Percentiles rank a stretch among this genome's conserved stretches.
Evolutionary conservation across 2,797 vertebrate species (phyloP).

Genomic region (Cuculus canorus): DNA sequence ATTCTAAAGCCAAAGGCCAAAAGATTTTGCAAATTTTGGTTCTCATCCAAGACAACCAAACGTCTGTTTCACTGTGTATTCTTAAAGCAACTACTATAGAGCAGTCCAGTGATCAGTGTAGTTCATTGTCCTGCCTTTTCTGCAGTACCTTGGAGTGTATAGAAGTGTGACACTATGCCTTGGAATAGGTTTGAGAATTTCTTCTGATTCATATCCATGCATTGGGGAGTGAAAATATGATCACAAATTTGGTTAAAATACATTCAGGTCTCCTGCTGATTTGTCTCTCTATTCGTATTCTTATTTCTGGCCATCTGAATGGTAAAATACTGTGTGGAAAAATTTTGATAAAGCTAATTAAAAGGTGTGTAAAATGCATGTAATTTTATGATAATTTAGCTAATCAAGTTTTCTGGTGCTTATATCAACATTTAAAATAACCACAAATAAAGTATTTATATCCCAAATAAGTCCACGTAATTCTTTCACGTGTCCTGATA

Average conservation of each 20-base stretch:
- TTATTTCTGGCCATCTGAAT: background rate
- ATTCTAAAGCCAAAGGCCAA: background rate
- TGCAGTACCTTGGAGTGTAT: background rate
- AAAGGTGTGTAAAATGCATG: background rate
- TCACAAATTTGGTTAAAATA: background rate
- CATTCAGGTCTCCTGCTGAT: background rate
- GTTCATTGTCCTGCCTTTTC: background rate
- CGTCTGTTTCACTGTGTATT: background rate
- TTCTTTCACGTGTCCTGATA: background rate
- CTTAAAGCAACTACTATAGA: background rate
- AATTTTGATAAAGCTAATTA: background rate
- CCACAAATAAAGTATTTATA: background rate
- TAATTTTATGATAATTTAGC: background rate
- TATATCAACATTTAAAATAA: background rate
- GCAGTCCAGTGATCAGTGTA: background rate
- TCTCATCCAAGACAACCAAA: background rate
- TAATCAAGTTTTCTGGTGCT: background rate
- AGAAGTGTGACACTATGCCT: background rate
- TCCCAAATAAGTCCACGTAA: background rate
- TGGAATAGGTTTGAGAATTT: too few relatives aligned
- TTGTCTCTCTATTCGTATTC: background rate
- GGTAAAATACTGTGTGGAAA: background rate
- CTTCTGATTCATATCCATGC: background rate
- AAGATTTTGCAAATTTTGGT: slow-evolving; percentile 3
- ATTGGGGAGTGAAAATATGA: background rate